A percentile compares a stretch with the other conserved stretches of the same genome.
Evolutionary conservation across 2,888 invertebrate species (phyloP).

Genomic region (Escarpia spicata): DNA sequence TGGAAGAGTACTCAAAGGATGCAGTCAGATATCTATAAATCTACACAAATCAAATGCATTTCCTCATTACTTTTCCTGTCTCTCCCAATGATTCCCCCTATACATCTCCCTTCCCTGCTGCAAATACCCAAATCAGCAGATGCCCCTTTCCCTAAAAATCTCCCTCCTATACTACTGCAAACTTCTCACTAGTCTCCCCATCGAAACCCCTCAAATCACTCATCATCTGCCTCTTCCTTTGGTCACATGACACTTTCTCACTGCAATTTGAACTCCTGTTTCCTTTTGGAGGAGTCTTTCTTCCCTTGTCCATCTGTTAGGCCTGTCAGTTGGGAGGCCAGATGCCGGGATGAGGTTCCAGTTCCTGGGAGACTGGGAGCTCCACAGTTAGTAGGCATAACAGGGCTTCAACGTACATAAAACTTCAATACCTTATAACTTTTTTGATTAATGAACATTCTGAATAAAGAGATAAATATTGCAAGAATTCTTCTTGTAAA

Average conservation of each 20-base stretch:
- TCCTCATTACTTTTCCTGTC: too few species aligned
- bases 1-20: too few species aligned
- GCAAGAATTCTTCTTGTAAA: neutral
- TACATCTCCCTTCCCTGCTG: too few species aligned
- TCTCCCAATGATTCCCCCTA: too few species aligned
- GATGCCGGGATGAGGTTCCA: neutral
- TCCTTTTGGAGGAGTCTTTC: neutral
- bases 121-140: neutral
- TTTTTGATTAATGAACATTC: neutral
- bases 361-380: neutral
- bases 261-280: neutral
- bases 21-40: too few species aligned
- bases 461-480: neutral
- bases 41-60: too few species aligned
- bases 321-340: neutral
- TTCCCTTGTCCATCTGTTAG: neutral
- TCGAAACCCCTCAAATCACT: neutral
- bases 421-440: neutral
- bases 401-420: neutral
- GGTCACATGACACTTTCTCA: neutral
- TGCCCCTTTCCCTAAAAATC: neutral
- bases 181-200: too few species aligned
- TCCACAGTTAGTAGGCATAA: neutral
- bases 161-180: neutral
- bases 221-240: neutral